Conservation (phyloP, 2,888 invertebrate genomes). For the Antitype chi region DNA sequence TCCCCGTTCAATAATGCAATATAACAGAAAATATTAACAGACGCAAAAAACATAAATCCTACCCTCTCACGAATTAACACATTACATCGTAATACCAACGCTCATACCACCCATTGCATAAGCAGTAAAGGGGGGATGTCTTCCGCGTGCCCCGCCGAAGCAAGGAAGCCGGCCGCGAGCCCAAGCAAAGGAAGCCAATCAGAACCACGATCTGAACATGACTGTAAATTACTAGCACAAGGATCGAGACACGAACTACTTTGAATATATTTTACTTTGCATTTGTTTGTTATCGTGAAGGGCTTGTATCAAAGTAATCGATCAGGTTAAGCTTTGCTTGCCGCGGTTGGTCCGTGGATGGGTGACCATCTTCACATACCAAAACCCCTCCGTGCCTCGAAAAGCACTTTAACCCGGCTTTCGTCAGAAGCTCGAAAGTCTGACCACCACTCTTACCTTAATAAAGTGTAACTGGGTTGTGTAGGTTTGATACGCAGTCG, state of each 20-base stretch:
- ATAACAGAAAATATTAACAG: conserved; percentile 4
- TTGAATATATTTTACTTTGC: conserved; percentile 49
- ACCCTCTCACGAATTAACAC: conserved; percentile 47
- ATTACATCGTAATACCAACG: conserved; percentile 52
- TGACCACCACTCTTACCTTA: no score
- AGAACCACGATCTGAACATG: conserved; percentile 56
- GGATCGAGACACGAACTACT: conserved; percentile 53
- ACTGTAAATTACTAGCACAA: conserved; percentile 55
- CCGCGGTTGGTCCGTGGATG: no score
- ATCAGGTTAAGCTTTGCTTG: no score
- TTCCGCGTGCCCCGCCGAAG: conserved; percentile 70
- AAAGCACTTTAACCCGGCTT: no score
- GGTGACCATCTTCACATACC: no score
- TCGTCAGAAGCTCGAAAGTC: no score
- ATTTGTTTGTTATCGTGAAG: conserved; percentile 16
- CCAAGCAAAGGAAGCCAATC: conserved; percentile 59
- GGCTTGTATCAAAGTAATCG: no score
- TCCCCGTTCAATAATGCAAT: conserved; percentile 6
- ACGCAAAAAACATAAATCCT: conserved; percentile 35
- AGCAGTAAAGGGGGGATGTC: conserved; percentile 62
- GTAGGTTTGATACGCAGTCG: no score
- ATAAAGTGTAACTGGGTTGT: no score
- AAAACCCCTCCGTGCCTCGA: no score
- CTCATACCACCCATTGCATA: conserved; percentile 67
- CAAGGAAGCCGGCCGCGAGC: conserved; percentile 58